Evolutionary conservation across 2,888 invertebrate genomes (phyloP).

Genomic region (Caradrina clavipalpis): DNA sequence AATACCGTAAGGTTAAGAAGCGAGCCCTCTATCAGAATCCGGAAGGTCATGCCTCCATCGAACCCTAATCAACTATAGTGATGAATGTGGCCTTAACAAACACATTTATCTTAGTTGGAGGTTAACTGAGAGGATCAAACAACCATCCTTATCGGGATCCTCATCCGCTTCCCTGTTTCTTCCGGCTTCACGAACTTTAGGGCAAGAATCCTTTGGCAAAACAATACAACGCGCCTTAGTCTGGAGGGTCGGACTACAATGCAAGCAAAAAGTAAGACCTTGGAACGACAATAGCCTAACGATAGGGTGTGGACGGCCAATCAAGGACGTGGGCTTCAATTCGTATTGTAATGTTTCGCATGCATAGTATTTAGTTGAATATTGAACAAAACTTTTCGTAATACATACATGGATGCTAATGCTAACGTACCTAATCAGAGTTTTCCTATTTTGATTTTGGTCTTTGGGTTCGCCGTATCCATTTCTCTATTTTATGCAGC

Average conservation of each 20-base stretch:
- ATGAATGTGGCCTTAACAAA: conserved; percentile 59
- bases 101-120: conserved; percentile 60
- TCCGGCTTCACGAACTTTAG: conserved; percentile 50
- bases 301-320: conserved; percentile 30
- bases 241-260: conserved; percentile 41
- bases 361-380: conserved; percentile 7
- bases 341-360: background rate
- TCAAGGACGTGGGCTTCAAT: conserved; percentile 16
- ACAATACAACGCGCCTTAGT: conserved; percentile 41
- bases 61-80: conserved; percentile 58
- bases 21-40: conserved; percentile 21
- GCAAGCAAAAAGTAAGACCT: conserved; percentile 46
- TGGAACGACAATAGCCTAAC: conserved; percentile 39
- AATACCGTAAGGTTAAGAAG: conserved; percentile 25
- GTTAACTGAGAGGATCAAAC: conserved; percentile 61
- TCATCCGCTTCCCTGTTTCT: conserved; percentile 57
- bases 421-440: background rate
- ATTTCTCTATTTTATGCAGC: background rate
- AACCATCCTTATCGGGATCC: conserved; percentile 53
- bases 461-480: background rate
- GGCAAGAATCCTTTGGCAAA: conserved; percentile 40
- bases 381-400: conserved; percentile 8
- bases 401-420: background rate
- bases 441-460: background rate
- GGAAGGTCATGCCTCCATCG: conserved; percentile 51